Percentiles rank a stretch among this genome's conserved stretches.
phyloP scores from a whole-genome alignment of 1,140 invertebrate species.

The Drosophila ambigua region DNA sequence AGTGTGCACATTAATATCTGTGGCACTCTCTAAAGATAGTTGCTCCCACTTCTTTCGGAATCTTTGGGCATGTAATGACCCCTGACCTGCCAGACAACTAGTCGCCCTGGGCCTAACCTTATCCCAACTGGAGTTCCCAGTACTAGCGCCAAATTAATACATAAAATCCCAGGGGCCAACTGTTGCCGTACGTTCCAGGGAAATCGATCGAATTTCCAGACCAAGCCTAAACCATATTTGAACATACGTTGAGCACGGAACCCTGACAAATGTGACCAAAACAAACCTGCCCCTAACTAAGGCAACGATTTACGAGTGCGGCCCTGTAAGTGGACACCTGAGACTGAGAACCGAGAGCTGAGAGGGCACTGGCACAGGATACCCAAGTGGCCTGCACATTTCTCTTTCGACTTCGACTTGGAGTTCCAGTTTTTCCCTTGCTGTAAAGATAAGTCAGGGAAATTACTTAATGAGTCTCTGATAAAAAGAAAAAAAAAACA shows the following conservation, averaged over 20 bases:
- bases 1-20: conserved; percentile 44
- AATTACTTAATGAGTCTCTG: conserved; percentile 78
- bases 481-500: conserved; percentile 41
- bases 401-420: conserved; percentile 13
- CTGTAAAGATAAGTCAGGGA: conserved; percentile 62
- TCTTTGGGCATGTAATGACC: background rate
- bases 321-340: conserved; percentile 74
- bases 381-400: conserved; percentile 56
- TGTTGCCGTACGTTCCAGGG: conserved; percentile 52
- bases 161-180: conserved; percentile 42
- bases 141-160: conserved; percentile 56
- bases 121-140: conserved; percentile 48
- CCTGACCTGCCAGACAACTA: conserved; percentile 42
- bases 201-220: conserved; percentile 61
- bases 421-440: background rate
- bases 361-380: conserved; percentile 10
- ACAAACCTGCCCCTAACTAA: conserved; percentile 68
- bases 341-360: conserved; percentile 3
- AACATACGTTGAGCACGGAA: conserved; percentile 35
- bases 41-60: background rate
- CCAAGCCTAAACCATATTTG: conserved; percentile 17
- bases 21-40: conserved; percentile 39
- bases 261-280: conserved; percentile 69
- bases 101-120: conserved; percentile 35
- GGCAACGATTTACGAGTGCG: conserved; percentile 31